phyloP scores from a whole-genome alignment of 2,113 vertebrate species.

The Sceloporus tristichus region DNA sequence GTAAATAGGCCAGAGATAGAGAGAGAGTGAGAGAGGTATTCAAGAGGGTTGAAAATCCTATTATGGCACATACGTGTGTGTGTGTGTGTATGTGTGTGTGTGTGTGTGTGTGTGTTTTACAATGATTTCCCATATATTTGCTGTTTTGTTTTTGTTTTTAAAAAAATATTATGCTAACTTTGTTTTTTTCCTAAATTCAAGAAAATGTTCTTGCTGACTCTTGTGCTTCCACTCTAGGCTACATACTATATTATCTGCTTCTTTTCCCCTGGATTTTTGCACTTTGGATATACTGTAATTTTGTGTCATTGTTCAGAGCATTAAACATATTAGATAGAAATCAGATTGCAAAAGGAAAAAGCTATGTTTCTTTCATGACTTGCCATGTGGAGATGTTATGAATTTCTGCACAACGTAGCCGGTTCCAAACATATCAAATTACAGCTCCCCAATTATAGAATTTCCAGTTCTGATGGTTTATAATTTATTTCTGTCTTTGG shows the following conservation, averaged over 20 bases:
- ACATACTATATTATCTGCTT: slow-evolving; percentile 26
- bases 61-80: no score
- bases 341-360: slow-evolving; percentile 3
- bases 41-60: no score
- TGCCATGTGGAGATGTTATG: slow-evolving; percentile 35
- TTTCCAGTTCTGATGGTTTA: slow-evolving; percentile 11
- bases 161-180: background rate
- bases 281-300: slow-evolving; percentile 3
- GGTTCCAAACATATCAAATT: background rate
- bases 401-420: slow-evolving; percentile 33
- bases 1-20: background rate
- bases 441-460: background rate
- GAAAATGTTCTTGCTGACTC: slow-evolving; percentile 16
- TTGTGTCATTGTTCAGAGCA: slow-evolving; percentile 23
- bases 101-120: no score
- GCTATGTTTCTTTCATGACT: slow-evolving; percentile 25
- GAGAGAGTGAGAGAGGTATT: background rate
- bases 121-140: background rate
- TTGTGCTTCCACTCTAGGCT: background rate
- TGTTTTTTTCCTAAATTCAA: slow-evolving; percentile 1
- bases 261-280: background rate
- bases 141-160: background rate
- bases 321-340: slow-evolving; percentile 14
- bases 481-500: slow-evolving; percentile 46
- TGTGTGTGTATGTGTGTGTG: no score